Evolutionary conservation across 2,888 invertebrate species (phyloP), one percentile per base, ranked within the genome.

Genomic region (Latrodectus elegans): DNA sequence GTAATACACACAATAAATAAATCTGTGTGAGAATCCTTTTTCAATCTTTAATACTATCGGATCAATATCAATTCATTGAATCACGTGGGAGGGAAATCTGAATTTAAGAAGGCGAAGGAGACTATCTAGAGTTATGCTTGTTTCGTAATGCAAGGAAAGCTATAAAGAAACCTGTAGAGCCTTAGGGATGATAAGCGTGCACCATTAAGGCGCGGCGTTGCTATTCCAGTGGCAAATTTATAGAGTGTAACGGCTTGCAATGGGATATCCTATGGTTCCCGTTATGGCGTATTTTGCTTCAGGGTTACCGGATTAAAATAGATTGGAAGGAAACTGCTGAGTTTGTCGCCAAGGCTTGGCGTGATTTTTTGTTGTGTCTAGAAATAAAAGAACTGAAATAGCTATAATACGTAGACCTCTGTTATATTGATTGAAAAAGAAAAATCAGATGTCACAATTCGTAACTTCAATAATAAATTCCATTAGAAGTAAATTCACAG

Each of bases 181-280:
- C 76, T 72, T 71, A 55, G 80, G 81, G 81, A 81, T 87, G 86
- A 87, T 87, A 87, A 87, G 86, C 81, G 72, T 77, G 6, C 53
- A 60, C 81, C 86, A 81, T 87, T 87, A 87, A 77, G 76, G 86
- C 60, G 70, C 79, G 76, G 55, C 86, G 64, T 72, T 72, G 76
- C 76, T 87, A 87, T 87, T 87, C 75, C 81, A 65, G 81, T 68
- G 71, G 80, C 81, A 87, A 87, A 87, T 87, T 87, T 87, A 87
- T 87, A 87, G 86, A 87, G 86, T 87, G 86, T 87, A 87, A 87
- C 86, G 86, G 81, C 77, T 81, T 87, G 81, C 76, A 77, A 49
- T 81, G 81, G 72, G 86, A 77, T 77, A 86, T 81, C 76, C 86
- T 77, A 73, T 52, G 86, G 76, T 71, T 64, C 72, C 86, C 67